Evolutionary conservation across 2,888 invertebrate species (phyloP), one percentile per base, ranked within the genome.

Genomic region (Orchesella flavescens): DNA sequence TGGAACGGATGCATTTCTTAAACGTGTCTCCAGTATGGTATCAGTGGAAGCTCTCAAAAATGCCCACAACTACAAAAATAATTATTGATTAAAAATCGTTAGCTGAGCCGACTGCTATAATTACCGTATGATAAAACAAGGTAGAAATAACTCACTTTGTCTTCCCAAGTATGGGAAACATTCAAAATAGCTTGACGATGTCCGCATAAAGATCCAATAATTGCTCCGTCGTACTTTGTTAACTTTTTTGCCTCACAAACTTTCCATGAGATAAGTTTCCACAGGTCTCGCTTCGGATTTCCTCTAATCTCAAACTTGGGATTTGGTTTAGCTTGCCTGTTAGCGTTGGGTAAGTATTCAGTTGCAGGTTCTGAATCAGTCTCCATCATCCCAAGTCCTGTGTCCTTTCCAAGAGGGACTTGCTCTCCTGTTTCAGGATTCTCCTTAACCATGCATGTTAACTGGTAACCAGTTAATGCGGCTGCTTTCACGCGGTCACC

Each of bases 161-260:
- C 88, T 72, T 88, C 87, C 88, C 88, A 88, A 10, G 84, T 79
- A 0, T 77, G 65, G n/a, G 86, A 76, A 9, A 86, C 87, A n/a
- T 82, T 63, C 10, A 88, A 63, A 80, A 88, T 84, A 5, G 87
- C 66, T 34, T 85, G 68, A 17, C 86, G 83, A 78, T 88, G 86
- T 3, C 87, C 87, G 80, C 87, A 87, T 21, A 84, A 65, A 15
- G 84, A 77, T 43, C 87, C 87, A 12, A 88, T 59, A 7, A 84
- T 53, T 23, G 87, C 87, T 73, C 86, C 69, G 21, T 87, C 87
- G 68, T 81, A 88, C 44, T 86, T 87, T 0, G 86, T 76, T 73
- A 80, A 63, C n/a, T 71, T 59, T n/a, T 87, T 87, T 9, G 77
- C 69, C 23, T 88, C 88, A 84, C 88, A 88, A 66, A 87, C 84